Evolutionary conservation across 1,140 invertebrate species (phyloP), one percentile per base, ranked within the genome.

Genomic region (Psilanteris sp.): DNA sequence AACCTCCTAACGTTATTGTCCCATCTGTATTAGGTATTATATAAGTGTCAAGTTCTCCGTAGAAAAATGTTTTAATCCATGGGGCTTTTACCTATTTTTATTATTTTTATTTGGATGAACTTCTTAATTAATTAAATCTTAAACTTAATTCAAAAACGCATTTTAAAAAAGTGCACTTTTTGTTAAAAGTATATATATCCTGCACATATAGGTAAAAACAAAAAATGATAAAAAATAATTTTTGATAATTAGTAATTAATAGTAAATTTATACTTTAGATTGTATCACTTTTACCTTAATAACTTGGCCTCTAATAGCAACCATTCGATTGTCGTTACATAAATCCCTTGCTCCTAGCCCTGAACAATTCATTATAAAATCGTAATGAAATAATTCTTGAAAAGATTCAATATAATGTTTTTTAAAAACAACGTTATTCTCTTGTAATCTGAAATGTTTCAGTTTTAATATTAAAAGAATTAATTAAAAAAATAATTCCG

Each of bases 241-340:
- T n/a, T n/a, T n/a, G n/a, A n/a, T n/a, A n/a, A n/a, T n/a, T n/a
- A n/a, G n/a, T n/a, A n/a, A n/a, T n/a, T n/a, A n/a, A n/a, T n/a
- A n/a, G n/a, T n/a, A n/a, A n/a, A n/a, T n/a, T n/a, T n/a, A n/a
- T n/a, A n/a, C n/a, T n/a, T n/a, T n/a, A n/a, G n/a, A n/a, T n/a
- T n/a, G n/a, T n/a, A n/a, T n/a, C n/a, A 32, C 16, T 34, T 46
- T 70, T 67, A 52, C 95, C 89, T 95, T 96, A 8, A 94, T 89
- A 0, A 98, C 90, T 90, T 98, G 97, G 3, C 97, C 97, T 55
- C 95, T 90, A n/a, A 98, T 91, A 0, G 97, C 94, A 22, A 95
- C 91, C 10, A 98, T 79, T 80, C 92, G 90, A 48, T 89, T 81
- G 85, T 98, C 97, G 18, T 91, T 88, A 70, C 94, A 94, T 11